These are phyloP conservation scores for Drosophila paulistorum DNA, from an alignment of 1,140 invertebrate genomes.

Conservation along the genomic window DNA sequence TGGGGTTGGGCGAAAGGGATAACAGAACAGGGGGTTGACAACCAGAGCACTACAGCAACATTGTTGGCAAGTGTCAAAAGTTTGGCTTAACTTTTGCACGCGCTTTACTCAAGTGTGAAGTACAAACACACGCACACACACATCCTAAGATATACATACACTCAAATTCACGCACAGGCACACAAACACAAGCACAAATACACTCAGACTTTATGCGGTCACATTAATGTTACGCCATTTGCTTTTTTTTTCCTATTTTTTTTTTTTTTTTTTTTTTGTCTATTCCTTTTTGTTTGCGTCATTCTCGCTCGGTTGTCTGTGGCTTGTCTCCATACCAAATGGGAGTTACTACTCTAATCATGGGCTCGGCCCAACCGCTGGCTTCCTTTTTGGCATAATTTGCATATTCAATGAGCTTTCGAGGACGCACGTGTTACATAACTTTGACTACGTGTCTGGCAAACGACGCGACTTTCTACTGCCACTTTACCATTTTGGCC, in stretches of 20 bases:
- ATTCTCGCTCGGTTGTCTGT: constrained; percentile 34
- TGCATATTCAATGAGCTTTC: constrained; percentile 77
- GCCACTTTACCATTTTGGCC: constrained; percentile 10
- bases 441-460: constrained; percentile 67
- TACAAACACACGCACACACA: constrained; percentile 15
- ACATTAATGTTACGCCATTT: constrained; percentile 61
- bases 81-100: constrained; percentile 72
- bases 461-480: constrained; percentile 50
- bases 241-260: constrained; percentile 36
- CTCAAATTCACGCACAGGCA: constrained; percentile 29
- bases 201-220: constrained; percentile 20
- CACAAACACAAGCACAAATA: not conserved
- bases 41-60: constrained; percentile 25
- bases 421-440: constrained; percentile 74
- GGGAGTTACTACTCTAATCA: constrained; percentile 46
- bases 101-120: constrained; percentile 41
- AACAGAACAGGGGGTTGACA: constrained; percentile 23
- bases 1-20: not conserved
- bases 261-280: constrained; percentile 49
- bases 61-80: constrained; percentile 66
- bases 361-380: constrained; percentile 52
- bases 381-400: constrained; percentile 64
- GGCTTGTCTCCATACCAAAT: constrained; percentile 32
- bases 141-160: constrained; percentile 27
- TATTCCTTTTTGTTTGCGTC: constrained; percentile 59